Base-by-base conservation (phyloP, 2,113 vertebrate species). In the Chascanopsetta lugubris region DNA sequence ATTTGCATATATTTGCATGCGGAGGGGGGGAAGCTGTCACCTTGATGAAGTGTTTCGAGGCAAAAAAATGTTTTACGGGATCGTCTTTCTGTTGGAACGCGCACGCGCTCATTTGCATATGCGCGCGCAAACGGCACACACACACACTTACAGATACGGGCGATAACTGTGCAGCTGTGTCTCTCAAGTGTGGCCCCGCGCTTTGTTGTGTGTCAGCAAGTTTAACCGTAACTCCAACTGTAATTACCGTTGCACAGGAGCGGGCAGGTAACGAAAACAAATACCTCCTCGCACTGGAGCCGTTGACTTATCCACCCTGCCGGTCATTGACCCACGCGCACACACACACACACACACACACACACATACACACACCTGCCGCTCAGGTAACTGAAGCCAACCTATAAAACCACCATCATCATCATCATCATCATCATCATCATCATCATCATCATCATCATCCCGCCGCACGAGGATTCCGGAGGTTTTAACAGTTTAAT, bases 81-180 rank as follows among this genome's bases (percentile, higher is more conserved):
- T 40, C 38, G 4, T 38, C 17, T 17, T 38, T 17, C 36, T 17
- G 3, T 38, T 40, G 1, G n/a, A 6, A 8, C 2, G 7, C 38
- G 8, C 5, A 40, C 13, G 17, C 38, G 4, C 38, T 9, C 26
- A 69, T 66, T 80, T 78, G 70, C 61, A 71, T 68, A 48, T 56
- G 61, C 5, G 15, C 15, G 69, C 60, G 84, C 60, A 73, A 55
- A 67, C 58, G 48, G n/a, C 55, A 68, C 32, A 42, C 2, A 30
- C 38, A 38, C 8, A 15, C 34, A 36, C 34, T 36, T 40, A 38
- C 5, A n/a, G 6, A 26, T 27, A 74, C n/a, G n/a, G n/a, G n/a
- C n/a, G 70, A 82, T 78, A 83, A 77, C 34, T 34, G 84, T 90
- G 87, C 79, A 91, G 90, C 78, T 91, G 87, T 49, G 36, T 63